Evolutionary conservation across 2,797 vertebrate species (phyloP).

Genomic region (Crocodylus rhombifer): DNA sequence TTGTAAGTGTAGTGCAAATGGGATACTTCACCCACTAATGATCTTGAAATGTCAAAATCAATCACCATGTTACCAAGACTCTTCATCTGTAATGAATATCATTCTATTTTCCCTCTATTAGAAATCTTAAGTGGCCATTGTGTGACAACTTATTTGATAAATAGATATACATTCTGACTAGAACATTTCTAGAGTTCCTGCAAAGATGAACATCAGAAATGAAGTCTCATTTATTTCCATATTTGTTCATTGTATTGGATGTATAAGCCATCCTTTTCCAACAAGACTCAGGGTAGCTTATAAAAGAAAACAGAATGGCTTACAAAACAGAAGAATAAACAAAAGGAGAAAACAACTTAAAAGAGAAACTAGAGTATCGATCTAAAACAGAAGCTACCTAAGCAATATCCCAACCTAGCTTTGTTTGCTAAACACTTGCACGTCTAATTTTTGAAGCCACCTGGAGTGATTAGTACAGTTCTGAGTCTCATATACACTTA

Average conservation of each 20-base stretch:
- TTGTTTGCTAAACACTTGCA: background rate
- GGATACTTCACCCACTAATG: background rate
- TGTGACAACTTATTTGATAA: background rate
- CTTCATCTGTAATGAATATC: background rate
- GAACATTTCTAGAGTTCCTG: slow-evolving; percentile 25
- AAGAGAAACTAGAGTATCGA: no score
- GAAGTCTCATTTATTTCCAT: background rate
- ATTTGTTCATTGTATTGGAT: background rate
- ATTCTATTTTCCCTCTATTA: slow-evolving; percentile 40
- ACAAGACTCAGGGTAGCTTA: no score
- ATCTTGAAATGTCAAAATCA: slow-evolving; percentile 35
- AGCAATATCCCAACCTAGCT: no score
- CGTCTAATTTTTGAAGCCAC: background rate
- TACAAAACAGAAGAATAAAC: no score
- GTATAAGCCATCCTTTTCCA: no score
- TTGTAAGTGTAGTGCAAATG: background rate
- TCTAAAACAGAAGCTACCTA: no score
- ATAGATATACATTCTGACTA: background rate
- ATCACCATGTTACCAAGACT: slow-evolving; percentile 16
- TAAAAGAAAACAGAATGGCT: no score
- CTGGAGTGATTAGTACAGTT: background rate
- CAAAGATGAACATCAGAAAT: background rate
- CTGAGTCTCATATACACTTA: background rate
- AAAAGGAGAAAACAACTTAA: no score
- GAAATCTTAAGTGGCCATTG: slow-evolving; percentile 59